Evolutionary conservation across 2,888 invertebrate species (phyloP).

Genomic region (Drosophila tanythrix): DNA sequence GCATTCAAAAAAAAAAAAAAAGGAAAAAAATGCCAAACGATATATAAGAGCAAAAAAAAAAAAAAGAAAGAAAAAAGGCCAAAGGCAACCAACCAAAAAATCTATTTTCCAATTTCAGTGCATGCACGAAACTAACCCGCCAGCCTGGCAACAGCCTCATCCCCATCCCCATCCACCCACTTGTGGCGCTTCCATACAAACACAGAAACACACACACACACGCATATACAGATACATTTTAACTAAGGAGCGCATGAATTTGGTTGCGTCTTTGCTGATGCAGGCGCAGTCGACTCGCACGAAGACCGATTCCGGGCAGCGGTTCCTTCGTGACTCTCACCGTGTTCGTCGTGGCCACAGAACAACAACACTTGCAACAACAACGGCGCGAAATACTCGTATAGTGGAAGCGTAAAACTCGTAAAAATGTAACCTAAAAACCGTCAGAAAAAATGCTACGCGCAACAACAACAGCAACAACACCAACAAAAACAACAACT

Average conservation of each 20-base stretch:
- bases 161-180: slow-evolving; percentile 60
- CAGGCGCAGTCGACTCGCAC: slow-evolving; percentile 45
- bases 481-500: slow-evolving; percentile 20
- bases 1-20: slow-evolving; percentile 26
- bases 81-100: slow-evolving; percentile 80
- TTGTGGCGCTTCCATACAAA: slow-evolving; percentile 74
- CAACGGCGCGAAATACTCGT: slow-evolving; percentile 58
- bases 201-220: slow-evolving; percentile 23
- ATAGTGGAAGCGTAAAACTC: slow-evolving; percentile 69
- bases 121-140: slow-evolving; percentile 64
- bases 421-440: slow-evolving; percentile 83
- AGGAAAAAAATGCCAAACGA: slow-evolving; percentile 37
- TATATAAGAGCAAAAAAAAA: slow-evolving; percentile 23
- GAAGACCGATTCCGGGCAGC: slow-evolving; percentile 53
- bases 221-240: slow-evolving; percentile 38
- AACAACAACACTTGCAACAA: slow-evolving; percentile 44
- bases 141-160: slow-evolving; percentile 37
- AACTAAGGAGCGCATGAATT: slow-evolving; percentile 70
- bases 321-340: slow-evolving; percentile 65
- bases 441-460: slow-evolving; percentile 79
- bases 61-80: slow-evolving; percentile 40
- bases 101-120: slow-evolving; percentile 81
- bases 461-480: slow-evolving; percentile 41
- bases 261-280: slow-evolving; percentile 64
- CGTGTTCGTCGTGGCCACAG: slow-evolving; percentile 48